Percentiles rank a stretch among this genome's conserved stretches.
These are phyloP conservation scores for Neotragus moschatus DNA, from an alignment of 2,113 vertebrate genomes.

Conservation along the genomic window DNA sequence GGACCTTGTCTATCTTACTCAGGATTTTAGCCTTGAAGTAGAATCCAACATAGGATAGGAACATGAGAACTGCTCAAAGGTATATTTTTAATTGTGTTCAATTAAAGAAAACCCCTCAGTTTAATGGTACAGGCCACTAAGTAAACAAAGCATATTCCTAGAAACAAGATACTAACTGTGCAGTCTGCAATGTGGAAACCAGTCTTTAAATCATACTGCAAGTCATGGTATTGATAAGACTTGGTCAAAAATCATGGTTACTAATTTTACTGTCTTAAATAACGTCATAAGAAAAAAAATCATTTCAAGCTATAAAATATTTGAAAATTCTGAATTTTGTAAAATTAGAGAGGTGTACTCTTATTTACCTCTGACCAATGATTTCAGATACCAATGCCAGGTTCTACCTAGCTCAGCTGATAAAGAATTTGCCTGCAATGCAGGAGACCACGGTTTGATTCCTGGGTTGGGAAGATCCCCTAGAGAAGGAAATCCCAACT, in stretches of 20 bases:
- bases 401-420: neutral
- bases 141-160: neutral
- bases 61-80: neutral
- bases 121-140: neutral
- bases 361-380: neutral
- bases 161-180: neutral
- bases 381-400: neutral
- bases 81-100: neutral
- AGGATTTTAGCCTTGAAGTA: neutral
- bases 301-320: neutral
- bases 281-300: neutral
- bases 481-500: neutral
- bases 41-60: neutral
- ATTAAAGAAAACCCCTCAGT: neutral
- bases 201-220: neutral
- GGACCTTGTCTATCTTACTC: neutral
- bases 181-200: neutral
- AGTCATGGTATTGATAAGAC: neutral
- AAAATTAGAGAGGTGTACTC: neutral
- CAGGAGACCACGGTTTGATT: neutral
- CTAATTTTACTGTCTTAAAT: neutral
- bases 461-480: neutral
- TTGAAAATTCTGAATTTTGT: neutral
- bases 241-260: neutral
- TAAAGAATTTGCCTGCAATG: neutral